Base-by-base conservation (phyloP, 2,797 vertebrate genomes). In the Ctenopoma multispine region DNA sequence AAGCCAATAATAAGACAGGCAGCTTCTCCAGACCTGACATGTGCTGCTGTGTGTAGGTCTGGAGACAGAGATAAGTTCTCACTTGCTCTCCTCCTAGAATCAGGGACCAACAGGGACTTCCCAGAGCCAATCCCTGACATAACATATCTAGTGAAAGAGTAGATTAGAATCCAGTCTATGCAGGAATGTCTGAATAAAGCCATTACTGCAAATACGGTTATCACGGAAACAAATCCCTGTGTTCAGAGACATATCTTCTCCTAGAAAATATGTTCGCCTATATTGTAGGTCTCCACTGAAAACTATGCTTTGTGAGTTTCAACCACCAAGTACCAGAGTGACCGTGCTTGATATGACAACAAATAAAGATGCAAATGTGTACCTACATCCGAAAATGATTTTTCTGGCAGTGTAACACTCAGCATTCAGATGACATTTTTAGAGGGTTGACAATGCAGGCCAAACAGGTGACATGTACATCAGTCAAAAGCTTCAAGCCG, bases 31-130 rank as follows among this genome's bases (percentile, higher is more conserved):
- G 84, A 89, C 86, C 82, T 81, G 85, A 90, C 87, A 87, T 85
- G 76, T 87, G 87, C 85, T 69, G 83, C 76, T 84, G 83, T 17
- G 34, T 63, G 81, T 51, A 83, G 84, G 88, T 84, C 87, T 93
- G 88, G 72, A 89, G 79, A 80, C 77, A 63, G 80, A 89, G 85
- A 92, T 91, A 92, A 87, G 72, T 89, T 89, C 75, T 85, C 29
- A 31, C 75, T 79, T 63, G 55, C 64, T 72, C 64, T 82, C 82
- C 72, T 77, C 59, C 68, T 63, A 64, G 41, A 81, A 85, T 77
- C 70, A 77, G 38, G 56, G 88, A 72, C 78, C 67, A 83, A 73
- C 65, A 80, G 77, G 65, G 69, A 63, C 75, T 77, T 88, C 65
- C 69, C 44, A 72, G 62, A 61, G 47, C 80, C 75, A 76, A 68